These are phyloP conservation scores for Benitochromis conjunctus DNA, from an alignment of 2,113 vertebrate species.

Conservation along the genomic window DNA sequence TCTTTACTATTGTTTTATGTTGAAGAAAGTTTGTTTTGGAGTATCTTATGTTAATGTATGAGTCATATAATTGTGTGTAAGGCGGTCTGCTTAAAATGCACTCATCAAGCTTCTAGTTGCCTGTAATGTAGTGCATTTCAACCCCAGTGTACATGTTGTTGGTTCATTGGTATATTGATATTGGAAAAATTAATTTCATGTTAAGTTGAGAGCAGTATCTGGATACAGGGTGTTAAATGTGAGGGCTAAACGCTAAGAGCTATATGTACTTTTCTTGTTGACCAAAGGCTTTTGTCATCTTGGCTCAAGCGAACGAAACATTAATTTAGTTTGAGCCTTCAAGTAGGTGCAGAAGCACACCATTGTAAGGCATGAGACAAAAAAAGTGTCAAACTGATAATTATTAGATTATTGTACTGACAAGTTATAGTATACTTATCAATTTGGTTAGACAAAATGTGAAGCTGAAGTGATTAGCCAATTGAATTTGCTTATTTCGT, in stretches of 20 bases:
- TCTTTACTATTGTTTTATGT: neutral
- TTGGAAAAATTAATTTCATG: neutral
- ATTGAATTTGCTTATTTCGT: rapidly evolving
- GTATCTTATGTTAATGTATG: neutral
- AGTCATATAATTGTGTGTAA: neutral
- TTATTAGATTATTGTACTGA: neutral
- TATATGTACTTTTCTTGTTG: neutral
- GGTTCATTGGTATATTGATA: neutral
- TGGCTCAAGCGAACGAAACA: neutral
- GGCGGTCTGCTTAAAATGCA: neutral
- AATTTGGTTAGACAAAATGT: neutral
- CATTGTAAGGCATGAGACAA: rapidly evolving
- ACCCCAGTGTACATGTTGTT: neutral
- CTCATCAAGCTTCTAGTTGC: rapidly evolving
- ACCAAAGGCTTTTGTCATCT: neutral
- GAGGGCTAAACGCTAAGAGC: neutral
- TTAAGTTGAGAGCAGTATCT: neutral
- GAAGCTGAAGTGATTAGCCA: neutral
- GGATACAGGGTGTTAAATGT: neutral
- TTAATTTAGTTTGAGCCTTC: neutral
- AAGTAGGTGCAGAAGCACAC: rapidly evolving
- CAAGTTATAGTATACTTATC: neutral
- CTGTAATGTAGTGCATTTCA: neutral
- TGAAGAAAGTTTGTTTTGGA: neutral
- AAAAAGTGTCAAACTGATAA: neutral